A percentile compares a stretch with the other conserved stretches of the same genome.
phyloP scores from a whole-genome alignment of 2,888 invertebrate genomes.

The Trissolcus brochymenae region DNA sequence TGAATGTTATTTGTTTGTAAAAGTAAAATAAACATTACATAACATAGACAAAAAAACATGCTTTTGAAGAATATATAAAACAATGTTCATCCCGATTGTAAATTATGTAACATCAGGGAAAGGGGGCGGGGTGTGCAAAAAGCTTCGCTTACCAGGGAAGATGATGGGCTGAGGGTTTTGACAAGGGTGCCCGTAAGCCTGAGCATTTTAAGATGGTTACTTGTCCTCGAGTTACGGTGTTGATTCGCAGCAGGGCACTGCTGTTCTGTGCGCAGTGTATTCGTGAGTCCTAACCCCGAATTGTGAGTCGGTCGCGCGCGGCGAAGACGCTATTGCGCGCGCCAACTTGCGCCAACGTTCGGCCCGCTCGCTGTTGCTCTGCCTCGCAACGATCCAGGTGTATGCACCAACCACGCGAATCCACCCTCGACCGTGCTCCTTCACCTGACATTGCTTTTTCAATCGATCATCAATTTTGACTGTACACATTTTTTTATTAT shows the following conservation, averaged over 20 bases:
- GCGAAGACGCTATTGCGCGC: constrained; percentile 30
- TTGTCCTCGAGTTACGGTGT: not conserved
- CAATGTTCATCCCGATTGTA: not conserved
- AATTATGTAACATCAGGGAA: constrained; percentile 16
- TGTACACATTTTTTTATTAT: not conserved
- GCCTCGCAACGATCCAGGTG: not conserved
- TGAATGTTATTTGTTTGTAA: too few relatives aligned
- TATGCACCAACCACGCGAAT: not conserved
- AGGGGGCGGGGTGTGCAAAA: not conserved
- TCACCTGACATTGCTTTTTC: too few relatives aligned
- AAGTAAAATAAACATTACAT: not conserved
- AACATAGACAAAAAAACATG: not conserved
- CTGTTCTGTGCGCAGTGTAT: constrained; percentile 6
- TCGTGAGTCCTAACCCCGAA: constrained; percentile 35
- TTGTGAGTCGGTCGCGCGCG: constrained; percentile 9
- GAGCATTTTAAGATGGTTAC: constrained; percentile 15
- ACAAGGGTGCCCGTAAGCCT: constrained; percentile 24
- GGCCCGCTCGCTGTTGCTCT: not conserved
- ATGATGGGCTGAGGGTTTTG: constrained; percentile 22
- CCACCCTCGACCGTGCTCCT: not conserved
- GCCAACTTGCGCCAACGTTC: constrained; percentile 29
- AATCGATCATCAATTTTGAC: too few relatives aligned
- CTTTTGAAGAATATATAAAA: not conserved
- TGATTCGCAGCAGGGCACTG: constrained; percentile 5
- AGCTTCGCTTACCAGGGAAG: constrained; percentile 21